These are phyloP conservation scores for Pocota personata DNA, from an alignment of 2,888 invertebrate species.

Conservation along the genomic window DNA sequence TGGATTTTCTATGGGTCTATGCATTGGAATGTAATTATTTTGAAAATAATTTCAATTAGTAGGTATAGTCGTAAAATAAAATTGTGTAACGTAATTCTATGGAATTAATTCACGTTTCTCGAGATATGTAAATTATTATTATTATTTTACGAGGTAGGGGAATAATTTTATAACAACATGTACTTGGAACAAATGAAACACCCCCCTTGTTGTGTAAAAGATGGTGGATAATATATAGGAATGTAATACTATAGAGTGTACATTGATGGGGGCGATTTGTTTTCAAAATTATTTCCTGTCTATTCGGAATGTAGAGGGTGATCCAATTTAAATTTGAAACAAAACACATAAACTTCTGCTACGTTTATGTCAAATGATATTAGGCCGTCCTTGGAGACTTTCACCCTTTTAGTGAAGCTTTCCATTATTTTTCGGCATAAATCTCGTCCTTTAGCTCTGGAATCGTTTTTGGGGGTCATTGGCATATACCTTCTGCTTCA, in stretches of 20 bases:
- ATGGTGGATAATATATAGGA: not conserved
- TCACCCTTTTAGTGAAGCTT: too few relatives aligned
- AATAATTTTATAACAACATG: not conserved
- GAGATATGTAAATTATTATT: slow-evolving; percentile 33
- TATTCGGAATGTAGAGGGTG: not conserved
- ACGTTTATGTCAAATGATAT: too few relatives aligned
- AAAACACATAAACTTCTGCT: too few relatives aligned
- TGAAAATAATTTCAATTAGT: not conserved
- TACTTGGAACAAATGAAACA: not conserved
- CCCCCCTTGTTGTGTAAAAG: not conserved
- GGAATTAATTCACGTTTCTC: slow-evolving; percentile 37
- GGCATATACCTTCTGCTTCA: too few relatives aligned
- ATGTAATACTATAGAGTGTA: not conserved
- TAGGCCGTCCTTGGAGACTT: too few relatives aligned
- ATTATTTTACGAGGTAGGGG: not conserved
- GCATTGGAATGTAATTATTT: slow-evolving; percentile 60
- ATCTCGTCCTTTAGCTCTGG: too few relatives aligned
- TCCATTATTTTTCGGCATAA: too few relatives aligned
- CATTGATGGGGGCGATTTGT: not conserved
- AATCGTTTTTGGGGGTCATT: too few relatives aligned
- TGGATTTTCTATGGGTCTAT: slow-evolving; percentile 5
- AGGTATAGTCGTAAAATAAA: not conserved
- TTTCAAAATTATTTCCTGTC: not conserved
- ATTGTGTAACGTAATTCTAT: slow-evolving; percentile 45
- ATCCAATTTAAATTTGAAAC: too few relatives aligned